Conservation (phyloP, 2,797 vertebrate genomes). For the Amniataba percoides region DNA sequence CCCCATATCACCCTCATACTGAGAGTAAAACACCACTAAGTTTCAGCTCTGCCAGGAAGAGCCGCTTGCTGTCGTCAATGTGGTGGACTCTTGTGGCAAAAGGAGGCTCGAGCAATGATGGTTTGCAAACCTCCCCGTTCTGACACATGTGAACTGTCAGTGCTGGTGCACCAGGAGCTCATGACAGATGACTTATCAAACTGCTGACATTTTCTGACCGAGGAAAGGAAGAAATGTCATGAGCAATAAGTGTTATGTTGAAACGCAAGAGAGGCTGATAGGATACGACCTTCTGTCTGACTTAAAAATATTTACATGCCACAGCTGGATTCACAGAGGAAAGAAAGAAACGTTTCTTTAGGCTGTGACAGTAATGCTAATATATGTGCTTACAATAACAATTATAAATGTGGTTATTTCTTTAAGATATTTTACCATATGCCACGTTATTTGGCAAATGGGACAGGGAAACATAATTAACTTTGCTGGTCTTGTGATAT, state of each 20-base stretch:
- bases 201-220: slow-evolving; percentile 28
- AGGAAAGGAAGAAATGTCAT: slow-evolving; percentile 17
- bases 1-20: slow-evolving; percentile 9
- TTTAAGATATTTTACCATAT: no score
- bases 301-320: slow-evolving; percentile 12
- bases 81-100: slow-evolving; percentile 38
- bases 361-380: not conserved
- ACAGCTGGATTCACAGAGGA: not conserved
- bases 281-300: slow-evolving; percentile 17
- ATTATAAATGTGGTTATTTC: no score
- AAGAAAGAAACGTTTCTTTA: not conserved
- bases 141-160: slow-evolving; percentile 20
- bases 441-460: no score
- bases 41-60: slow-evolving; percentile 24
- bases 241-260: slow-evolving; percentile 1
- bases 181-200: slow-evolving; percentile 35
- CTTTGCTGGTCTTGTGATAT: not conserved
- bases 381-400: not conserved
- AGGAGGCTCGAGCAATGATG: not conserved
- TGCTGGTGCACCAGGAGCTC: slow-evolving; percentile 32
- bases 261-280: not conserved
- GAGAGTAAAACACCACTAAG: slow-evolving; percentile 15
- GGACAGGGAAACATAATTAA: not conserved
- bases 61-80: slow-evolving; percentile 19
- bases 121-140: slow-evolving; percentile 10